Conservation (phyloP, 2,797 vertebrate genomes). For the Hyperoplus immaculatus region DNA sequence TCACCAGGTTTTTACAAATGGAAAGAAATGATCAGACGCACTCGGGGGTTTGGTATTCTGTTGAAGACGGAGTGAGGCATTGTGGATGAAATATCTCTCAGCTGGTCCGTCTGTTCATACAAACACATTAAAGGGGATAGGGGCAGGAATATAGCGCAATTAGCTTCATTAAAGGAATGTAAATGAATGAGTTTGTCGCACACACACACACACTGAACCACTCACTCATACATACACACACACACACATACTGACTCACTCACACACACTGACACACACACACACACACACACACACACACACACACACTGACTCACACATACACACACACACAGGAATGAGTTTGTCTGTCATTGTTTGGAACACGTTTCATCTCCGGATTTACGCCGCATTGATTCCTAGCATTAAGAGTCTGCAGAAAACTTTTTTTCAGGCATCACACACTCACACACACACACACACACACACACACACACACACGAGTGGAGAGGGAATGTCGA, state of each 20-base stretch:
- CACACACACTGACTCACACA: no score
- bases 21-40: constrained; percentile 75
- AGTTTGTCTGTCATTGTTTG: neutral
- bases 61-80: constrained; percentile 49
- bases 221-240: no score
- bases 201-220: no score
- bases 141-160: constrained; percentile 3
- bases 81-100: constrained; percentile 67
- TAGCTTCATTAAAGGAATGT: neutral
- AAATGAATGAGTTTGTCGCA: no score
- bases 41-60: constrained; percentile 39
- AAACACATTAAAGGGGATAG: constrained; percentile 25
- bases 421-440: constrained; percentile 6
- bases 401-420: neutral
- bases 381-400: neutral
- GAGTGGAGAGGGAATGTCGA: neutral
- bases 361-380: neutral
- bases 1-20: constrained; percentile 73
- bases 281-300: no score
- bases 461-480: neutral
- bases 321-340: no score
- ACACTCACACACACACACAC: constrained; percentile 1
- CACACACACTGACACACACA: no score
- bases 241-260: no score
- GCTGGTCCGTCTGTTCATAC: constrained; percentile 6